A percentile compares a stretch with the other conserved stretches of the same genome.
These are phyloP conservation scores for Tanytarsus gracilentus DNA, from an alignment of 2,888 invertebrate species.

Conservation along the genomic window DNA sequence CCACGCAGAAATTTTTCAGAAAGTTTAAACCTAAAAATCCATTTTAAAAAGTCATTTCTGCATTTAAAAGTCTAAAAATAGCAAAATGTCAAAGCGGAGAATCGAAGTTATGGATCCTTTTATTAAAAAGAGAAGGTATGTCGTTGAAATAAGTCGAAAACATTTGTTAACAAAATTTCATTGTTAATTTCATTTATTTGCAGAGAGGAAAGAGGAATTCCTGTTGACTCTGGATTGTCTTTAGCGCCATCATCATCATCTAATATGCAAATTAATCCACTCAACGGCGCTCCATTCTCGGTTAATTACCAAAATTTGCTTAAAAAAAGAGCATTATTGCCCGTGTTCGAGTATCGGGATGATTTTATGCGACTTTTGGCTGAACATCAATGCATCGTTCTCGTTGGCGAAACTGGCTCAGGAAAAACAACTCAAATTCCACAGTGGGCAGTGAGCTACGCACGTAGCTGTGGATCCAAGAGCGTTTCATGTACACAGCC, in stretches of 20 bases:
- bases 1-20: no score
- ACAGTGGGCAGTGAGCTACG: conserved; percentile 83
- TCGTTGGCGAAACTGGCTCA: conserved; percentile 99
- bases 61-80: no score
- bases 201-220: conserved; percentile 51
- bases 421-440: conserved; percentile 99
- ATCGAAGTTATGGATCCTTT: conserved; percentile 82
- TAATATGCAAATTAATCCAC: conserved; percentile 57
- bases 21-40: no score
- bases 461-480: conserved; percentile 55
- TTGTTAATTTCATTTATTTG: conserved; percentile 31
- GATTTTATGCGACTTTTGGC: conserved; percentile 93
- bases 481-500: conserved; percentile 96
- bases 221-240: conserved; percentile 35
- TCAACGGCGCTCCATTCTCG: conserved; percentile 75
- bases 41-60: no score
- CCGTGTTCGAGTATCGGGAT: conserved; percentile 95
- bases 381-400: conserved; percentile 86
- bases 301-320: conserved; percentile 81
- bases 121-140: conserved; percentile 65
- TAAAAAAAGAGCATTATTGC: conserved; percentile 80
- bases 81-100: conserved; percentile 68
- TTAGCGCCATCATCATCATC: conserved; percentile 41
- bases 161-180: conserved; percentile 23
- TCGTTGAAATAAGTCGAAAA: conserved; percentile 31